Percentiles rank a stretch among this genome's conserved stretches.
Evolutionary conservation across 2,888 invertebrate genomes (phyloP).

Genomic region (Dyspetes luteomarginatus): DNA sequence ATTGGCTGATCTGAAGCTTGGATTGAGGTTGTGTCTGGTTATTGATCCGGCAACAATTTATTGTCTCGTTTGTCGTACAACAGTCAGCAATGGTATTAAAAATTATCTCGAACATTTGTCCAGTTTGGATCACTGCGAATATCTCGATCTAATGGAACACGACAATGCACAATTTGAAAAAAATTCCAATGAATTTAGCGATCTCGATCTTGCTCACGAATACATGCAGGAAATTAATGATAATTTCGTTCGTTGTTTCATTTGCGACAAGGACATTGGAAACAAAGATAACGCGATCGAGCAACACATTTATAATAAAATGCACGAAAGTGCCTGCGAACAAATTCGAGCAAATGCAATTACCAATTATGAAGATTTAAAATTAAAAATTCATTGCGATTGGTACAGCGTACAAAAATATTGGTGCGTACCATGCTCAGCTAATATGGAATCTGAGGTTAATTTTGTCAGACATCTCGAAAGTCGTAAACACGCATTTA

Average conservation of each 20-base stretch:
- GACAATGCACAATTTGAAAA: slow-evolving; percentile 59
- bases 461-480: slow-evolving; percentile 49
- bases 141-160: slow-evolving; percentile 67
- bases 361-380: slow-evolving; percentile 9
- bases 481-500: not conserved
- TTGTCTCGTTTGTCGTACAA: slow-evolving; percentile 73
- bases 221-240: slow-evolving; percentile 69
- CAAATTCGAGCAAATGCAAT: not conserved
- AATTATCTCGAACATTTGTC: slow-evolving; percentile 72
- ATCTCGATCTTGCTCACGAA: slow-evolving; percentile 68
- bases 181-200: slow-evolving; percentile 69
- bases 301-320: slow-evolving; percentile 30
- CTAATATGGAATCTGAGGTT: not conserved
- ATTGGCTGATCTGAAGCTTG: slow-evolving; percentile 4
- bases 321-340: not conserved
- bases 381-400: slow-evolving; percentile 29
- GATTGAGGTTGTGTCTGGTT: slow-evolving; percentile 24
- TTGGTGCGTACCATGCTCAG: slow-evolving; percentile 59
- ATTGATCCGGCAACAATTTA: slow-evolving; percentile 44
- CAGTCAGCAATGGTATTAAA: slow-evolving; percentile 60
- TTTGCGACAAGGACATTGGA: slow-evolving; percentile 62
- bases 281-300: slow-evolving; percentile 56
- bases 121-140: slow-evolving; percentile 66
- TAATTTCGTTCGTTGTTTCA: slow-evolving; percentile 65
- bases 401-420: slow-evolving; percentile 60